A percentile compares a stretch with the other conserved stretches of the same genome.
Conservation (phyloP, 2,888 invertebrate genomes). For the Pyrocoelia pectoralis region DNA sequence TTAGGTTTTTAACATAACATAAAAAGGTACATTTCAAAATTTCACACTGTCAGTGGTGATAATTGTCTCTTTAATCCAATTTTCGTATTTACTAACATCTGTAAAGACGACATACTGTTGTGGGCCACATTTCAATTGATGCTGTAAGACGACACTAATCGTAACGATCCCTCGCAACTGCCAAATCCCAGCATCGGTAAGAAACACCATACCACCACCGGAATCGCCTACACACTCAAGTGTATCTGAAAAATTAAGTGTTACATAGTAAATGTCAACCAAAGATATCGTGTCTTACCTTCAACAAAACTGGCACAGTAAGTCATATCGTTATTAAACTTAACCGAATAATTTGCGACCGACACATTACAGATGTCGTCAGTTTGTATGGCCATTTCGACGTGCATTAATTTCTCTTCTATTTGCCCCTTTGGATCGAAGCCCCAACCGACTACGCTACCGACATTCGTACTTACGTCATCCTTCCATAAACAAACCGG, state of each 20-base stretch:
- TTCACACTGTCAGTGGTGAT: too few species aligned
- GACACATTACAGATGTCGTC: slow-evolving; percentile 67
- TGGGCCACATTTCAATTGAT: slow-evolving; percentile 66
- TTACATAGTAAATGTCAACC: too few species aligned
- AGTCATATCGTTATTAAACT: slow-evolving; percentile 59
- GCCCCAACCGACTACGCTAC: slow-evolving; percentile 39
- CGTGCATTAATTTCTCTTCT: slow-evolving; percentile 21
- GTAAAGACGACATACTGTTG: slow-evolving; percentile 69
- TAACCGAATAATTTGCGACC: slow-evolving; percentile 66
- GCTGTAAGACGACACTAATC: slow-evolving; percentile 65
- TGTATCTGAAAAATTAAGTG: slow-evolving; percentile 33
- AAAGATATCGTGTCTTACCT: too few species aligned
- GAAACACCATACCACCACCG: slow-evolving; percentile 25
- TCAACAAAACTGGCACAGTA: slow-evolving; percentile 23
- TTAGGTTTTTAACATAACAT: too few species aligned
- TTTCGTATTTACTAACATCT: slow-evolving; percentile 65
- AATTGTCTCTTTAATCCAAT: slow-evolving; percentile 59
- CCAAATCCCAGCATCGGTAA: slow-evolving; percentile 47
- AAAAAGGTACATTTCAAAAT: too few species aligned
- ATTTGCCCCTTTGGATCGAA: slow-evolving; percentile 20
- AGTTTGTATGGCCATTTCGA: slow-evolving; percentile 58
- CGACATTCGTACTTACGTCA: slow-evolving; percentile 38
- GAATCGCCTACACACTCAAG: slow-evolving; percentile 25
- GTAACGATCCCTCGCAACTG: slow-evolving; percentile 65
- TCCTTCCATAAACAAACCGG: slow-evolving; percentile 56